Evolutionary conservation across 2,888 invertebrate genomes (phyloP).

Genomic region (Mayetiola destructor): DNA sequence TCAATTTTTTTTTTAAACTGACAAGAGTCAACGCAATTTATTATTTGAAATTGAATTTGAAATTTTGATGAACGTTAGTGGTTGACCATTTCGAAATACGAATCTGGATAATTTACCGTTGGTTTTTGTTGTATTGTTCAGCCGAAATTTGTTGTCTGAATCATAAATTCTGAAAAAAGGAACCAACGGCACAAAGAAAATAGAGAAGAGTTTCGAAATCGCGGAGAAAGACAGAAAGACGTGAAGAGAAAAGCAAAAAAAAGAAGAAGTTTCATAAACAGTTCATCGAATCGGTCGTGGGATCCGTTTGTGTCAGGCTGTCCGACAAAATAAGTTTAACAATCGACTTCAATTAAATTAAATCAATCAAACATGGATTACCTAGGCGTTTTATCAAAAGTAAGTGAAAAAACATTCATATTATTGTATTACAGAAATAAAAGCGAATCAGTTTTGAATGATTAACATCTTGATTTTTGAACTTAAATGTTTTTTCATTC

Average conservation of each 20-base stretch:
- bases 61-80: constrained; percentile 9
- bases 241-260: neutral
- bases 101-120: neutral
- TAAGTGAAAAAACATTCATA: no score
- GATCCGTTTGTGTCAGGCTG: no score
- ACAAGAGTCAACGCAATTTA: no score
- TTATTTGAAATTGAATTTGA: no score
- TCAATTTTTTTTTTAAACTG: no score
- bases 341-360: no score
- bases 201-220: neutral
- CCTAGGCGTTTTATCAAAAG: constrained; percentile 6
- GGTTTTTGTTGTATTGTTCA: neutral
- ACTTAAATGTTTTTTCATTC: no score
- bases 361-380: constrained; percentile 10
- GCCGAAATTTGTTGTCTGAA: neutral
- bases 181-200: neutral
- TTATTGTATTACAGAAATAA: no score
- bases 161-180: neutral
- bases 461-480: no score
- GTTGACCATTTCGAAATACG: neutral
- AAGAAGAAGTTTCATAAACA: neutral
- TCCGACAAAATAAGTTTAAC: no score
- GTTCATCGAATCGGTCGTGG: no score
- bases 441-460: no score
- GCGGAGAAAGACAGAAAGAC: neutral